Evolutionary conservation across 2,888 invertebrate genomes (phyloP), one percentile per base, ranked within the genome.

Genomic region (Nesidiocoris tenuis): DNA sequence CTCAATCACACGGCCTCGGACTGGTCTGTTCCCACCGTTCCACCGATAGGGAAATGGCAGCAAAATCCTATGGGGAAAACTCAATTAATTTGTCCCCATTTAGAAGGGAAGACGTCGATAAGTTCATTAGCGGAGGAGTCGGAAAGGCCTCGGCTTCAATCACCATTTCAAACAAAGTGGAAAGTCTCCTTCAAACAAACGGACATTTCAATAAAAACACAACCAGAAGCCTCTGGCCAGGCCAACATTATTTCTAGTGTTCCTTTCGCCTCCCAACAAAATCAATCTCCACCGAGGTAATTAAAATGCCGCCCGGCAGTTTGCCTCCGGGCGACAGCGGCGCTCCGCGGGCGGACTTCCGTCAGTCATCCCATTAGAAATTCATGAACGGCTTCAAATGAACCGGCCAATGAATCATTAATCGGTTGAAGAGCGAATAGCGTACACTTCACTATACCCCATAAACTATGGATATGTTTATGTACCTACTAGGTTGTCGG

Each of bases 51-150:
- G 18, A 7, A 21, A 12, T 59, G 55, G 22, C 22, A 18, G 65
- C 39, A 19, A 39, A 65, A 65, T 23, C 22, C 56, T 21, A 21
- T n/a, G 61, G 2, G 39, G 63, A 39, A 63, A 72, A 72, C 72
- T 72, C 72, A 72, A 72, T 72, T 72, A 72, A 72, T 72, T 72
- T 63, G 61, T 72, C 72, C 61, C 54, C 61, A 61, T 72, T 72
- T 72, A 61, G 39, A 39, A 39, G 39, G 39, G 61, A 56, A 72
- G 72, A 72, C 72, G 63, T 61, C 72, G 72, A 63, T 72, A 63
- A 72, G 72, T 72, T 63, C 72, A 72, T 72, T 72, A 61, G 55
- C 54, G 18, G 17, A 61, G 19, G 39, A 21, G 25, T 39, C 39
- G 39, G 39, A 39, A n/a, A 57, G 18, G 72, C 22, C 21, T 63